phyloP scores from a whole-genome alignment of 2,797 vertebrate genomes.

The Sebastes vulpes region DNA sequence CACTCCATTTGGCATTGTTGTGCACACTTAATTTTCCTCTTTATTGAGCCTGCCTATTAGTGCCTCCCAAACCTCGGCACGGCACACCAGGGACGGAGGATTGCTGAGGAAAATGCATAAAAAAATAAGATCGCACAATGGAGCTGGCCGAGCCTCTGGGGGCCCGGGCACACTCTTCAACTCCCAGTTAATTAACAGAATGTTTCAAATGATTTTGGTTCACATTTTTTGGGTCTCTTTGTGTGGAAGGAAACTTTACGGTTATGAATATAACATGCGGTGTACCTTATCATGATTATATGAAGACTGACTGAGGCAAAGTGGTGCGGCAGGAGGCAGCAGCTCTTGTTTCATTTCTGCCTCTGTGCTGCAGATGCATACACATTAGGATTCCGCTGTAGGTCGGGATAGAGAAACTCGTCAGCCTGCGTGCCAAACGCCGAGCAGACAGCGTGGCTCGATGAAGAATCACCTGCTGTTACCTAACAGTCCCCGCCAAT shows the following conservation, averaged over 20 bases:
- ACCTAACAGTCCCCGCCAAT: constrained; percentile 19
- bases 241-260: constrained; percentile 11
- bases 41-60: constrained; percentile 72
- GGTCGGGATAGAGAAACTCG: constrained; percentile 27
- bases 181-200: constrained; percentile 64
- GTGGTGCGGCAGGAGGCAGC: constrained; percentile 10
- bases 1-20: constrained; percentile 74
- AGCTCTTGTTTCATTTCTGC: constrained; percentile 14
- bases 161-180: constrained; percentile 17
- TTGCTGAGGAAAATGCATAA: constrained; percentile 36
- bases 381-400: constrained; percentile 36
- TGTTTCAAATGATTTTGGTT: constrained; percentile 38
- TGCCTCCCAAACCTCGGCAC: constrained; percentile 31
- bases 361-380: constrained; percentile 15
- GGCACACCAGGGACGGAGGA: constrained; percentile 32
- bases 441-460: constrained; percentile 20
- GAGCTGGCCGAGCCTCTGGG: constrained; percentile 39
- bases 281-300: constrained; percentile 16
- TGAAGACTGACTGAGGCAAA: constrained; percentile 7
- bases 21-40: constrained; percentile 76
- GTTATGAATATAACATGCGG: constrained; percentile 63
- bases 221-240: constrained; percentile 16
- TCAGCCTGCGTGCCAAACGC: constrained; percentile 10
- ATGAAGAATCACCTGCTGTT: constrained; percentile 56
- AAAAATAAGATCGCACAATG: constrained; percentile 21